Evolutionary conservation across 2,113 vertebrate species (phyloP), one percentile per base, ranked within the genome.

Genomic region (Redunca redunca): DNA sequence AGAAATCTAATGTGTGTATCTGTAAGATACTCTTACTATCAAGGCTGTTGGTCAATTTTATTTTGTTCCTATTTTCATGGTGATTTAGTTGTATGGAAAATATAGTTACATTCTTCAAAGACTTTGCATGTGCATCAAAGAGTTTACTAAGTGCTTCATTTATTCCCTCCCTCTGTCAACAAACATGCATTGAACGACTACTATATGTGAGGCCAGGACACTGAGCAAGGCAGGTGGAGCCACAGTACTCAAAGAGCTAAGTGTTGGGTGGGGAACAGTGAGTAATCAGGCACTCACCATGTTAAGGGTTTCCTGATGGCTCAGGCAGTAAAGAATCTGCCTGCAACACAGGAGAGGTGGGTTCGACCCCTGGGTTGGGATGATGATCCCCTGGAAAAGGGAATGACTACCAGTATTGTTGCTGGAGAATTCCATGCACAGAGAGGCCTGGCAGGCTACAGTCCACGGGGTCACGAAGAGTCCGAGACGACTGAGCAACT

Each of bases 401-500:
- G 40, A 26, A 77, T 43, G 71, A 43, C 71, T 77, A 43, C 71
- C 71, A 77, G 71, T 43, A 77, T 43, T 77, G 23, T 77, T 43
- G 71, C 12, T 43, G 40, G 71, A 77, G 40, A 77, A 43, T 26
- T 77, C 40, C 23, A 7, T 74, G 36, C 67, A 71, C 67, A 74
- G 36, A 74, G 67, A 74, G 13, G 36, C 67, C 67, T 74, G 36
- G 67, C n/a, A 74, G 67, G 67, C 67, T 40, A 74, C 21, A 40
- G 67, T 77, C 40, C 23, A 77, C 2, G 3, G 71, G 11, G 11
- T 43, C 40, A 74, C 3, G 13, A 43, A 43, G 12, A 40, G 23
- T 77, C 2, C 0, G 71, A 43, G 0, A 14, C 3, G 2, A 43
- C 12, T 7, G 40, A 43, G 71, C 40, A 43, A 26, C 71, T 77